Evolutionary conservation across 2,888 invertebrate species (phyloP), one percentile per base, ranked within the genome.

Genomic region (Empis livida): DNA sequence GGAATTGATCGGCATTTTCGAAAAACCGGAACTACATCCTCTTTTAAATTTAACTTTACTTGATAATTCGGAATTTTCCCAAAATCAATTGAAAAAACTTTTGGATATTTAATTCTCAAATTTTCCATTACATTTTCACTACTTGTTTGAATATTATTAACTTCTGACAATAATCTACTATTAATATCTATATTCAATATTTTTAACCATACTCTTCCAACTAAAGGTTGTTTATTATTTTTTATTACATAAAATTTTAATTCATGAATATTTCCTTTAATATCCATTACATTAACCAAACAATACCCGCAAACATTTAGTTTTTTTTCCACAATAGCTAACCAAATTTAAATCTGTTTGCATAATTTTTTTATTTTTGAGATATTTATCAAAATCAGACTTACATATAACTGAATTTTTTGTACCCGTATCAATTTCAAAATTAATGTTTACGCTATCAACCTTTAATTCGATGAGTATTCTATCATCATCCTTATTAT

Each of bases 171-270:
- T 9, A 10, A 8, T 9, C 8, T 8, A 9, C 10, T 10, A 30
- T 30, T 30, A 9, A 30, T 15, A 53, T 55, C 51, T 31, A 55
- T 43, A 20, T 50, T 49, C 35, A 57, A 49, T 42, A 49, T 47
- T 37, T 51, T 42, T 45, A 58, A 42, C 56, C 58, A 57, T 45
- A 59, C 53, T 31, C 55, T 48, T 27, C 58, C 58, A 10, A 56
- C 49, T 17, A 59, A 45, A 42, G 53, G 55, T 41, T 52, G 49
- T 35, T 51, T 54, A 27, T 52, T 49, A 39, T 51, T 43, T 43
- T 54, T 49, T 47, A 54, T 52, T 37, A 55, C 14, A 51, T 50
- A 52, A 42, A 54, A 37, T 42, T 51, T 51, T 43, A 53, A 48
- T 38, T 51, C 35, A 16, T 47, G 31, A 14, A n/a, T 30, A 6